Percentiles rank a stretch among this genome's conserved stretches.
Conservation (phyloP, 2,888 invertebrate species). For the Sinelater perroti region DNA sequence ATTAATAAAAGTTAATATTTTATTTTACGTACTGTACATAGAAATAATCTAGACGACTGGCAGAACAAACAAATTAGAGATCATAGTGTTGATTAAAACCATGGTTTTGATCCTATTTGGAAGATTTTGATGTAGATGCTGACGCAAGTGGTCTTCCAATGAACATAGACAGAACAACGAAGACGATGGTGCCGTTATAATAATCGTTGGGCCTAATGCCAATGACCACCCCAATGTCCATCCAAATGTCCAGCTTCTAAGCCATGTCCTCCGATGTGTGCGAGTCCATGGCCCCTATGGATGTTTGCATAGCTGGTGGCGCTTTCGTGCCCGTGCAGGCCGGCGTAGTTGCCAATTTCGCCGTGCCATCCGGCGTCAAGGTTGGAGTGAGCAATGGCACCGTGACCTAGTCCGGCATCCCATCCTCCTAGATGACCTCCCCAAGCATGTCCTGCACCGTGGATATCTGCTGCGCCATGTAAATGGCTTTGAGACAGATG, state of each 20-base stretch:
- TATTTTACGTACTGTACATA: no score
- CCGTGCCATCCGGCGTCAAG: no score
- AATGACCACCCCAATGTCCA: neutral
- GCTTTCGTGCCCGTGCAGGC: no score
- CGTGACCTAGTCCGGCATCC: neutral
- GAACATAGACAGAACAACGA: neutral
- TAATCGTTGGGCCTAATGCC: neutral
- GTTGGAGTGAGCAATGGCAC: no score
- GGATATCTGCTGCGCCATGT: constrained; percentile 25
- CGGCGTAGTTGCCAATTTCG: no score
- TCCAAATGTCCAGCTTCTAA: constrained; percentile 6
- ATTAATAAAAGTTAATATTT: no score
- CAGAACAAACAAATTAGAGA: no score
- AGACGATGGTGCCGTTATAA: neutral
- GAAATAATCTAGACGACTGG: no score
- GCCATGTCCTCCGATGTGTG: no score
- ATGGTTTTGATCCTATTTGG: constrained; percentile 7
- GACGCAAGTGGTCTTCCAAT: neutral
- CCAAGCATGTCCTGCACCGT: constrained; percentile 16
- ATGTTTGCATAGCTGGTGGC: no score
- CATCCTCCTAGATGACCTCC: constrained; percentile 13
- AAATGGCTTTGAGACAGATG: constrained; percentile 1
- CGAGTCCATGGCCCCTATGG: no score
- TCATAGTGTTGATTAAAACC: no score
- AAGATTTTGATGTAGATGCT: neutral